A percentile compares a stretch with the other conserved stretches of the same genome.
Evolutionary conservation across 35 echinoderm and acorn worm genomes (phyloP).

Genomic region (Heliocidaris tuberculata): DNA sequence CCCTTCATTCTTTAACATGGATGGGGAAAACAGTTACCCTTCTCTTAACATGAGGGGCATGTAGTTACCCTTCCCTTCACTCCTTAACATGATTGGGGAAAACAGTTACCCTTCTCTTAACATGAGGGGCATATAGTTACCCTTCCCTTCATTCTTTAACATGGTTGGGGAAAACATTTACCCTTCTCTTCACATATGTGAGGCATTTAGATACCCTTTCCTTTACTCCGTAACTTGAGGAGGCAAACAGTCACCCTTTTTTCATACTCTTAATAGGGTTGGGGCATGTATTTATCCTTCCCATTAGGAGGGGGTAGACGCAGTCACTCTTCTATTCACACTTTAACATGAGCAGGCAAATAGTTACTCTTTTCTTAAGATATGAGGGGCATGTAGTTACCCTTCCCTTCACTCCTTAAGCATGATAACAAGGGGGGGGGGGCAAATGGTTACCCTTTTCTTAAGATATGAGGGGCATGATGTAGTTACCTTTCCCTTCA

Average conservation of each 20-base stretch:
- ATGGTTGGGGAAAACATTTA: background rate
- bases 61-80: background rate
- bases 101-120: background rate
- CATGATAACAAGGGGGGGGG: too few relatives aligned
- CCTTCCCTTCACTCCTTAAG: background rate
- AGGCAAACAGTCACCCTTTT: background rate
- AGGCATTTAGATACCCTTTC: background rate
- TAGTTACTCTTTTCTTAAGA: background rate
- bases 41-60: background rate
- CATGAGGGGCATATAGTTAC: background rate
- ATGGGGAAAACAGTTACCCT: background rate
- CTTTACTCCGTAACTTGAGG: background rate
- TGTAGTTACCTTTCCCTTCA: too few relatives aligned
- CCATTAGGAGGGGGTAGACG: background rate
- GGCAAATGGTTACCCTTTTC: too few relatives aligned
- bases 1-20: too few relatives aligned
- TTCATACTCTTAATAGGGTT: too few relatives aligned
- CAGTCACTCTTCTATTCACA: background rate
- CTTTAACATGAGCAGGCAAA: background rate
- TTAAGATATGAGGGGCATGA: too few relatives aligned
- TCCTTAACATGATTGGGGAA: background rate
- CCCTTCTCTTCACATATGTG: background rate
- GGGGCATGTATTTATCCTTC: background rate
- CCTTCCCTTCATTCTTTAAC: background rate
- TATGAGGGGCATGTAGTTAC: background rate